Percentiles rank a stretch among this genome's conserved stretches.
phyloP scores from a whole-genome alignment of 2,888 invertebrate genomes.

The Trachelus troglodyta region DNA sequence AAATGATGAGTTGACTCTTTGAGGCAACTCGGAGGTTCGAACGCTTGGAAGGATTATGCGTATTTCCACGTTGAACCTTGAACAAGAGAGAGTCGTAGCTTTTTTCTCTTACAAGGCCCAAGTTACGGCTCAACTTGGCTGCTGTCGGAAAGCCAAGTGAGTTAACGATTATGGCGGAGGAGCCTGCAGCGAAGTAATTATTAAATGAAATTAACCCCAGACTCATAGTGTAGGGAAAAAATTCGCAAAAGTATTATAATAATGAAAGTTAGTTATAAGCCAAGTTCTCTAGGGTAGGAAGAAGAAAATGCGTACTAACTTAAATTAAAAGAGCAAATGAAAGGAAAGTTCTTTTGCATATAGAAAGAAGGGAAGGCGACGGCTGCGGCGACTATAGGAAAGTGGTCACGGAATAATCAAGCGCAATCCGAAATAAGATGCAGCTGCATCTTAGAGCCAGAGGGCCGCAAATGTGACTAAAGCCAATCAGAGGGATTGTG shows the following conservation, averaged over 20 bases:
- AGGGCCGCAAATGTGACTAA: too few relatives aligned
- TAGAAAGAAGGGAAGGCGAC: too few relatives aligned
- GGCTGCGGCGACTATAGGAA: too few relatives aligned
- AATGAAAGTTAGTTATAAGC: conserved; percentile 22
- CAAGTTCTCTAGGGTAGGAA: conserved; percentile 8
- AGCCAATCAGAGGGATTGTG: too few relatives aligned
- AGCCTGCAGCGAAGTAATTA: conserved; percentile 24
- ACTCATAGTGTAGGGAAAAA: conserved; percentile 14
- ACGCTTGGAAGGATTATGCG: too few relatives aligned
- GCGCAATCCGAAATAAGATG: too few relatives aligned
- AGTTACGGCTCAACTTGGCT: conserved; percentile 17
- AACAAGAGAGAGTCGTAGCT: neutral
- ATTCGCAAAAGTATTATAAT: conserved; percentile 18
- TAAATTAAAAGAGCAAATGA: conserved; percentile 23
- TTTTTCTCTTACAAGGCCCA: conserved; percentile 11
- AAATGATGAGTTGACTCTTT: too few relatives aligned
- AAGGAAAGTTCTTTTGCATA: conserved; percentile 10
- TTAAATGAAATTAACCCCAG: conserved; percentile 26
- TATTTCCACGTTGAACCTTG: conserved; percentile 2
- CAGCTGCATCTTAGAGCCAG: too few relatives aligned
- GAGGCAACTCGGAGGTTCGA: too few relatives aligned
- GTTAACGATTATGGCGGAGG: conserved; percentile 23
- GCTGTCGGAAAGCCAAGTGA: conserved; percentile 12
- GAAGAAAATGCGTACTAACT: conserved; percentile 15
- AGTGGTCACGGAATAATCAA: too few relatives aligned